Evolutionary conservation across 2,113 vertebrate genomes (phyloP), one percentile per base, ranked within the genome.

Genomic region (Merops nubicus): DNA sequence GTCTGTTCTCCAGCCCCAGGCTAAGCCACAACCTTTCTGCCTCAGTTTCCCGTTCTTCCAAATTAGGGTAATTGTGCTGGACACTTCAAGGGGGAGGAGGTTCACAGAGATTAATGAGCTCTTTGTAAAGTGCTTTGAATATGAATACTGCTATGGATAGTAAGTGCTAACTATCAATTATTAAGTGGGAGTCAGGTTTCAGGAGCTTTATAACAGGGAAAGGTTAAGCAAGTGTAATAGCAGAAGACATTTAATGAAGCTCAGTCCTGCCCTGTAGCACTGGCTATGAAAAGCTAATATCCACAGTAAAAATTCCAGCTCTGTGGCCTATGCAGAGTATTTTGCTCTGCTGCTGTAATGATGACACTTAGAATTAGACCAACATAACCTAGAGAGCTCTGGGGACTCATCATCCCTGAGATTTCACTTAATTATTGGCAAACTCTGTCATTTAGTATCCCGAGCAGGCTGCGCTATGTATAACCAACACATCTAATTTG

Each of bases 381-480:
- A 3, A 93, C 96, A 92, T 96, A 97, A 97, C 96, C 96, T 96
- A 96, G 91, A 94, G 96, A 97, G 96, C 96, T 97, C 96, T 92
- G 86, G 96, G 96, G 96, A 96, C 96, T 96, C 96, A 97, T 97
- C 93, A 96, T 96, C 96, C 93, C 95, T 81, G 95, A 96, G 96
- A 97, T 96, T 96, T 96, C 96, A 97, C 96, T 97, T 97, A 96
- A 97, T 97, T 97, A 97, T 97, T 96, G 96, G 96, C 96, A 96
- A 97, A 96, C 96, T 97, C 96, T 96, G 94, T 96, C 96, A 96
- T 97, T 96, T 96, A 97, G 96, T 97, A 96, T 96, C 96, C 95
- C 22, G 54, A 96, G 96, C 92, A 97, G 96, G 91, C 95, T 96
- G 91, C 2, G 8, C 93, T 93, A 65, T 97, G 96, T 97, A 96